Percentiles rank a stretch among this genome's conserved stretches.
These are phyloP conservation scores for Amazona ochrocephala DNA, from an alignment of 2,797 vertebrate genomes.

Conservation along the genomic window DNA sequence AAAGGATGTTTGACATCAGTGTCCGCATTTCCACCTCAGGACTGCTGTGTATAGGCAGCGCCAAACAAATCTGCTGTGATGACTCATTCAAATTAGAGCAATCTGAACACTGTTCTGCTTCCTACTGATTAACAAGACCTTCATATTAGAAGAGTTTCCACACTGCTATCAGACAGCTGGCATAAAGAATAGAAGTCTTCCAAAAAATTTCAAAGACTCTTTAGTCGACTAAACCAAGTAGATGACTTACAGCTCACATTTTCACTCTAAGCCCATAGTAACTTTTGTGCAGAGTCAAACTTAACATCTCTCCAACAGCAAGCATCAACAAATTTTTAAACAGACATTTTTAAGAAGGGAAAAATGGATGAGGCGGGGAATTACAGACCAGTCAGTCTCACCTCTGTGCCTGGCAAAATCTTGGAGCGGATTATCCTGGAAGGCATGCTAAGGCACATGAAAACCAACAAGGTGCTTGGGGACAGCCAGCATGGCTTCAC, in stretches of 20 bases:
- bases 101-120: slow-evolving; percentile 14
- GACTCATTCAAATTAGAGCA: slow-evolving; percentile 35
- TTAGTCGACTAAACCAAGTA: slow-evolving; percentile 54
- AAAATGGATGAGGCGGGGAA: no score
- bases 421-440: no score
- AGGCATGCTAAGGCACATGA: no score
- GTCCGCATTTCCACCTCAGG: background rate
- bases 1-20: background rate
- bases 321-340: background rate
- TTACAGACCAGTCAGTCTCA: no score
- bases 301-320: background rate
- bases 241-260: background rate
- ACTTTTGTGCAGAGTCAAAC: background rate
- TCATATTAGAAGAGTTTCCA: slow-evolving; percentile 39
- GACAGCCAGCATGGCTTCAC: no score
- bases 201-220: background rate
- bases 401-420: no score
- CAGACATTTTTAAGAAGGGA: background rate
- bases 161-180: slow-evolving; percentile 25
- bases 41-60: background rate
- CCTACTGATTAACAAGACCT: slow-evolving; percentile 34
- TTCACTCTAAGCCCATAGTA: background rate
- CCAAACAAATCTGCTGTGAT: background rate
- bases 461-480: no score
- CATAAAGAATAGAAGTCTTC: slow-evolving; percentile 7